Conservation (phyloP, 2,888 invertebrate genomes). For the Andrena bicolor region DNA sequence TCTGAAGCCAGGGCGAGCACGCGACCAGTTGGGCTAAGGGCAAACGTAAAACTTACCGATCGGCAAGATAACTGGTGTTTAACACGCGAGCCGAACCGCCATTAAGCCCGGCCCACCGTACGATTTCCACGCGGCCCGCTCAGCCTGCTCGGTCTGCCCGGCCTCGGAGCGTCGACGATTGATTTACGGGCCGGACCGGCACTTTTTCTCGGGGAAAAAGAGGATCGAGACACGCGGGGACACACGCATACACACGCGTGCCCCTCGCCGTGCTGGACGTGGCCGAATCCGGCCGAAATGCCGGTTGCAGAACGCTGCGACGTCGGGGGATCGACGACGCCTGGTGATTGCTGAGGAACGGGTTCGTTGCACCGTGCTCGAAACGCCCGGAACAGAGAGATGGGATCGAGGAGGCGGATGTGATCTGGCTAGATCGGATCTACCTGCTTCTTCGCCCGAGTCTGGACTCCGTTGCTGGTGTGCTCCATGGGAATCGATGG, state of each 20-base stretch:
- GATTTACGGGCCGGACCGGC: slow-evolving; percentile 65
- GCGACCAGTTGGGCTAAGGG: slow-evolving; percentile 79
- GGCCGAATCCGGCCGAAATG: slow-evolving; percentile 18
- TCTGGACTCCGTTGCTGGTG: slow-evolving; percentile 3
- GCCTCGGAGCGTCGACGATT: slow-evolving; percentile 59
- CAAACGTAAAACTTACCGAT: slow-evolving; percentile 82
- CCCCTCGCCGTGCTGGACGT: slow-evolving; percentile 21
- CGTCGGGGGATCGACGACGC: slow-evolving; percentile 14
- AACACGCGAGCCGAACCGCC: slow-evolving; percentile 81
- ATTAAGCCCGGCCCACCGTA: slow-evolving; percentile 78
- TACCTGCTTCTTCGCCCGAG: slow-evolving; percentile 35
- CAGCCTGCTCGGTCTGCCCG: slow-evolving; percentile 10
- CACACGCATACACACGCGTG: slow-evolving; percentile 59
- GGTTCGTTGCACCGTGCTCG: slow-evolving; percentile 69
- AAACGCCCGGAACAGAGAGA: slow-evolving; percentile 55
- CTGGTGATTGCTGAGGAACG: slow-evolving; percentile 53
- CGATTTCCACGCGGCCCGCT: slow-evolving; percentile 76
- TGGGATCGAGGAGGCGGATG: slow-evolving; percentile 64
- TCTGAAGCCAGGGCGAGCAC: slow-evolving; percentile 77
- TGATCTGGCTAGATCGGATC: slow-evolving; percentile 64
- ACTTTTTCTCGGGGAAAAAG: slow-evolving; percentile 70
- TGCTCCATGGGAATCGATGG: slow-evolving; percentile 62
- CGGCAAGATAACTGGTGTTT: slow-evolving; percentile 81
- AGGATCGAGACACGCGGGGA: slow-evolving; percentile 53
- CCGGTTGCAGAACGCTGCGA: slow-evolving; percentile 26